Evolutionary conservation across 2,113 vertebrate species (phyloP).

Genomic region (Nothobranchius kuhntae): DNA sequence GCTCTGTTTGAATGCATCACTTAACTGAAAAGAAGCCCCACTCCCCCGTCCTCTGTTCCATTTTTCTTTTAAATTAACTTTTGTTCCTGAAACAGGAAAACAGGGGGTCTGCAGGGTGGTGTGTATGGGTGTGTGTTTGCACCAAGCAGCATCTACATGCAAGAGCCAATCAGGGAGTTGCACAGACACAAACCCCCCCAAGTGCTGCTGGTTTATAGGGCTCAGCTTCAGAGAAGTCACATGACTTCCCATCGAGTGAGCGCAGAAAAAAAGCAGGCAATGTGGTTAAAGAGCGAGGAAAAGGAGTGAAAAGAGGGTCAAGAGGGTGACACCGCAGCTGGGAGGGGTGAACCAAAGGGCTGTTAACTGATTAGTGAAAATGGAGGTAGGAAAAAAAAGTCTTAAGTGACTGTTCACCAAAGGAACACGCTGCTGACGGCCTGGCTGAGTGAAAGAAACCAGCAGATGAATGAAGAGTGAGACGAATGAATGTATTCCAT

Average conservation of each 20-base stretch:
- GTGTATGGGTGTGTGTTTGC: slow-evolving; percentile 4
- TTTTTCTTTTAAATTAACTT: slow-evolving; percentile 24
- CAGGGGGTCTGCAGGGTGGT: slow-evolving; percentile 47
- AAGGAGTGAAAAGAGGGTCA: slow-evolving; percentile 57
- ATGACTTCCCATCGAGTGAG: slow-evolving; percentile 78
- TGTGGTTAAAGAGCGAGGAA: slow-evolving; percentile 46
- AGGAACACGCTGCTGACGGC: slow-evolving; percentile 33
- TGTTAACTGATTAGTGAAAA: slow-evolving; percentile 47
- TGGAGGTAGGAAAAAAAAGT: slow-evolving; percentile 11
- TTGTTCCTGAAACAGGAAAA: slow-evolving; percentile 58
- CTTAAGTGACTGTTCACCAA: slow-evolving; percentile 37
- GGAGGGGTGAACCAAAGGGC: slow-evolving; percentile 53
- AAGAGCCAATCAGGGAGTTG: slow-evolving; percentile 61
- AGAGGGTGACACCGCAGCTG: slow-evolving; percentile 49
- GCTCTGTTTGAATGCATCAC: neutral
- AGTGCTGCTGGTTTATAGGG: slow-evolving; percentile 80
- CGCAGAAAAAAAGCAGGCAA: slow-evolving; percentile 41
- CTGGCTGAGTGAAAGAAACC: slow-evolving; percentile 48
- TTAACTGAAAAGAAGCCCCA: slow-evolving; percentile 20
- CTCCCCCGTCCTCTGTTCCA: neutral
- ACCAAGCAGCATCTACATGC: slow-evolving; percentile 37
- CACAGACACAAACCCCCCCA: slow-evolving; percentile 68
- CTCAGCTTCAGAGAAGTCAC: slow-evolving; percentile 83
- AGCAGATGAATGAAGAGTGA: slow-evolving; percentile 41
- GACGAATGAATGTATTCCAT: slow-evolving; percentile 45